Base-by-base conservation (phyloP, 2,888 invertebrate genomes). In the Hemaris fuciformis region DNA sequence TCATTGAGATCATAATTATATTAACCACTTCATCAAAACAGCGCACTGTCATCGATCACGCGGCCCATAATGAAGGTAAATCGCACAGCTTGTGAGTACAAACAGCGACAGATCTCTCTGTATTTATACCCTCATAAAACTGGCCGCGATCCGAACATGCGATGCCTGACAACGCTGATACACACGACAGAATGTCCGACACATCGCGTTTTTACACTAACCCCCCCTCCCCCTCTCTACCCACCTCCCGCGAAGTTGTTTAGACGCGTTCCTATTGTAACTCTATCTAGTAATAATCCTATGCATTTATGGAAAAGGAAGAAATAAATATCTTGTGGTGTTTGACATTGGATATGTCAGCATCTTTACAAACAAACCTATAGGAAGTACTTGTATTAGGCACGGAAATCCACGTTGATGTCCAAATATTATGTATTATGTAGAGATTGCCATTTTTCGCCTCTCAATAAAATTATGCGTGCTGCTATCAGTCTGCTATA, bases 51-150 rank as follows among this genome's bases (percentile, higher is more conserved):
- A 60, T 68, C 62, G 13, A 48, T 59, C 75, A 78, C 43, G 69
- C 64, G 18, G n/a, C 23, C 10, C 68, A 62, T 79, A 75, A 71
- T 67, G 63, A 73, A 74, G 70, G 73, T 71, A 76, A 75, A 72
- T 75, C 75, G 77, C 83, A 73, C 74, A 73, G 73, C 72, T 68
- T 66, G 64, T 65, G 66, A 63, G 71, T 71, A 79, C 83, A 78
- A 70, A 77, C 68, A 77, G 79, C 79, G 81, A 85, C 87, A 86
- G 84, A 83, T 84, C 84, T 81, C 68, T 73, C 77, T 74, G 80
- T 85, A 87, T 89, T 90, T 88, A 89, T 86, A 81, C 77, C 77
- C 80, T 83, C 87, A 86, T 87, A 87, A 88, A 87, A 75, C 73
- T 72, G 80, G 75, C 74, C 75, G 68, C 73, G 77, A 82, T 81